These are phyloP conservation scores for Hydropotes inermis DNA, from an alignment of 2,113 vertebrate genomes.

Conservation along the genomic window DNA sequence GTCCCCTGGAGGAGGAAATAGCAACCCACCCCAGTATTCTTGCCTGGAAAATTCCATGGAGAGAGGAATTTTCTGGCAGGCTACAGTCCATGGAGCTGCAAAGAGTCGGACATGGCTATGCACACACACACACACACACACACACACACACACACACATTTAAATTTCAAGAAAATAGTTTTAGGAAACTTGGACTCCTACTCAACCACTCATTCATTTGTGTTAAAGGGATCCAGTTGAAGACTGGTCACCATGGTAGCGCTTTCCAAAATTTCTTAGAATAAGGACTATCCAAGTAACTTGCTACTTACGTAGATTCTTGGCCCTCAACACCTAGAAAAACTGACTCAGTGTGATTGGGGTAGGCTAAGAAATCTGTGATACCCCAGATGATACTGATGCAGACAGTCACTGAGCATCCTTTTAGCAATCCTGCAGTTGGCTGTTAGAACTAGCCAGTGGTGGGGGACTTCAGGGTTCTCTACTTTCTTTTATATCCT, in stretches of 20 bases:
- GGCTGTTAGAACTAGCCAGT: not conserved
- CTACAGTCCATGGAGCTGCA: not conserved
- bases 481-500: not conserved
- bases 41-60: not conserved
- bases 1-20: not conserved
- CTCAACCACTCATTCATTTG: not conserved
- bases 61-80: not conserved
- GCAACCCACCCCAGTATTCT: not conserved
- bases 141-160: not conserved
- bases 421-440: not conserved
- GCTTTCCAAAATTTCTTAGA: not conserved
- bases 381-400: not conserved
- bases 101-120: not conserved
- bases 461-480: rapidly evolving
- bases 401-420: not conserved
- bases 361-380: not conserved
- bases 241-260: not conserved
- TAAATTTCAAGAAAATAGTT: not conserved
- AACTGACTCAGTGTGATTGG: not conserved
- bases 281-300: not conserved
- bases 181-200: not conserved
- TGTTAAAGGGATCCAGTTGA: not conserved
- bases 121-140: not conserved
- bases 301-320: not conserved
- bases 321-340: not conserved